Percentiles rank a stretch among this genome's conserved stretches.
phyloP scores from a whole-genome alignment of 2,113 vertebrate species.

The Aspidoscelis tigris region DNA sequence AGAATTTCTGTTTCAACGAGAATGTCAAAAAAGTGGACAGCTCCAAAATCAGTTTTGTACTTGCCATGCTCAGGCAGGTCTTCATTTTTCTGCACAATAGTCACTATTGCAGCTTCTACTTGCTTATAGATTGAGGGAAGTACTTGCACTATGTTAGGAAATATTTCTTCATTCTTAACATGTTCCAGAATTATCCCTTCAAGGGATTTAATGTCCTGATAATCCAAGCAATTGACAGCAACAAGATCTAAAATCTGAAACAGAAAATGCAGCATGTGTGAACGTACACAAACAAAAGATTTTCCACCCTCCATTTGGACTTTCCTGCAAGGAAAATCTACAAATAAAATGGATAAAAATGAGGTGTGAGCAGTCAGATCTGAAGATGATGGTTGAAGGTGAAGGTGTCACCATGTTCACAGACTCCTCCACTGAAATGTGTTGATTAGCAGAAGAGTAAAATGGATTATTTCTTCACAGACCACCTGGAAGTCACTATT shows the following conservation, averaged over 20 bases:
- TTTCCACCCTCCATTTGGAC: too few relatives aligned
- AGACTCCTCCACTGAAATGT: neutral
- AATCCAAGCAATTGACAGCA: conserved; percentile 47
- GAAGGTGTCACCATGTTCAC: neutral
- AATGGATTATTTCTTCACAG: neutral
- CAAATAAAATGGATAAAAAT: too few relatives aligned
- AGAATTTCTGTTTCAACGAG: neutral
- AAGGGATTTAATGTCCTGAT: conserved; percentile 49
- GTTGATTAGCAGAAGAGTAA: too few relatives aligned
- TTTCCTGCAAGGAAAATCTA: too few relatives aligned
- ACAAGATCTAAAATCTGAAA: conserved; percentile 61
- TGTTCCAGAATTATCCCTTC: conserved; percentile 55
- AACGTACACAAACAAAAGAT: neutral
- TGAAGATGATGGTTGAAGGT: neutral
- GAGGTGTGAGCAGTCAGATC: too few relatives aligned
- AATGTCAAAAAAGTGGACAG: neutral
- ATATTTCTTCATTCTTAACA: conserved; percentile 62
- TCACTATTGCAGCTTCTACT: conserved; percentile 66
- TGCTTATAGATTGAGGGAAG: conserved; percentile 61
- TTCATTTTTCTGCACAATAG: conserved; percentile 9
- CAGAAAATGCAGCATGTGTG: conserved; percentile 16
- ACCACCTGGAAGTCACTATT: too few relatives aligned
- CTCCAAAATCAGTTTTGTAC: conserved; percentile 29
- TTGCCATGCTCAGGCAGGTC: conserved; percentile 68
- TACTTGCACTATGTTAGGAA: conserved; percentile 65